Base-by-base conservation (phyloP, 2,113 vertebrate species). In the Chloropsis hardwickii region DNA sequence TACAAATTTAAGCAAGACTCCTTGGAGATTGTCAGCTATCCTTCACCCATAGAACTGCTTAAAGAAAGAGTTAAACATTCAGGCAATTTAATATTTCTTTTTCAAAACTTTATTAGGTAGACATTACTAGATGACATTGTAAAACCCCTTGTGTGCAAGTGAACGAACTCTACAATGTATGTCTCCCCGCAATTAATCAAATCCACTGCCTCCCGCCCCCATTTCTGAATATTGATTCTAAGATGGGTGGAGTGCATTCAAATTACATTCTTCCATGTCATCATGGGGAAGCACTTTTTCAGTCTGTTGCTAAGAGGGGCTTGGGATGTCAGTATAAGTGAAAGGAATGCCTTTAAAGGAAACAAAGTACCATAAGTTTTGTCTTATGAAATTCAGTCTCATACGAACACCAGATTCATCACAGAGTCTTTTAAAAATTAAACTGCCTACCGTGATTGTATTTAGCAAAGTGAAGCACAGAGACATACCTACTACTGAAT, bases 21-120 rank as follows among this genome's bases (percentile, higher is more conserved):
- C 37, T 72, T 82, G 33, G 33, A 90, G 28, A 15, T 8, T 21
- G 22, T 21, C 37, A 58, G 8, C 19, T 51, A 37, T 23, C 16
- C 37, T 31, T 85, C 42, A 39, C 1, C 2, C 24, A 65, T 1
- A 42, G 15, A 47, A 47, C 3, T 12, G 3, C 22, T 90, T 57
- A 35, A 70, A 74, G 33, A 88, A 90, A 23, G 14, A 96, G 78
- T 67, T 90, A 85, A 95, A 93, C 78, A 92, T 82, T 79, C 74
- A 93, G 96, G 47, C 92, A 96, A 50, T 57, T 94, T 86, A 15
- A 79, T 80, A 90, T 93, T 88, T 92, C 79, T 94, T 91, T 96
- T 92, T 97, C 88, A 88, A 95, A 97, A 92, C 77, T 95, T 98
- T 98, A 98, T 98, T 98, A 97, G 81, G 87, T 57, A 91, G 95